phyloP scores from a whole-genome alignment of 2,888 invertebrate species.

The Ypsolopha sequella region DNA sequence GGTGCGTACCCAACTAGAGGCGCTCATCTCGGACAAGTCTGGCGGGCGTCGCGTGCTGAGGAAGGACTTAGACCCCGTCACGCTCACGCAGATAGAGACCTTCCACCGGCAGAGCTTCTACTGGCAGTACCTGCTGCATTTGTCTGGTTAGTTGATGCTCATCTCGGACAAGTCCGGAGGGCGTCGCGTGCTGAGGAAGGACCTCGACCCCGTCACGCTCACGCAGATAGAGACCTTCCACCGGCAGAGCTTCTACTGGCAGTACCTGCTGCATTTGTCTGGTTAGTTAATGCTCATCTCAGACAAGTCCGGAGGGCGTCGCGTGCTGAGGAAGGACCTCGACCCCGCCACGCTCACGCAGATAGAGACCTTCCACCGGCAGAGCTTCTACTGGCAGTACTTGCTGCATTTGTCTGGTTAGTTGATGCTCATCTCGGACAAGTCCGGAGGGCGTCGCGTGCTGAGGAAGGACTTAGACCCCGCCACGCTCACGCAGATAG shows the following conservation, averaged over 20 bases:
- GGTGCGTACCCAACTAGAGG: slow-evolving; percentile 99
- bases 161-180: no score
- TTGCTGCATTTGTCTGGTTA: slow-evolving; percentile 91
- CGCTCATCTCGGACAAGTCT: slow-evolving; percentile 96
- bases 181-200: no score
- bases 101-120: slow-evolving; percentile 98
- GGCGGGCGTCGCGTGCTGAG: slow-evolving; percentile 94
- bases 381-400: slow-evolving; percentile 97
- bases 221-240: no score
- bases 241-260: no score
- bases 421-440: slow-evolving; percentile 17
- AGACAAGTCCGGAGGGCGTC: slow-evolving; percentile 25
- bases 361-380: slow-evolving; percentile 96
- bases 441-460: no score
- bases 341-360: slow-evolving; percentile 93
- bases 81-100: slow-evolving; percentile 91
- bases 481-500: no score
- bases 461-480: no score
- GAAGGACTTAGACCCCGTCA: slow-evolving; percentile 96
- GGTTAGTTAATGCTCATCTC: no score
- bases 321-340: slow-evolving; percentile 84
- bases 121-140: slow-evolving; percentile 94
- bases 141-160: no score
- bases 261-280: no score
- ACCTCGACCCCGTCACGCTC: no score